Evolutionary conservation across 2,113 vertebrate species (phyloP), one percentile per base, ranked within the genome.

Genomic region (Thymallus thymallus): DNA sequence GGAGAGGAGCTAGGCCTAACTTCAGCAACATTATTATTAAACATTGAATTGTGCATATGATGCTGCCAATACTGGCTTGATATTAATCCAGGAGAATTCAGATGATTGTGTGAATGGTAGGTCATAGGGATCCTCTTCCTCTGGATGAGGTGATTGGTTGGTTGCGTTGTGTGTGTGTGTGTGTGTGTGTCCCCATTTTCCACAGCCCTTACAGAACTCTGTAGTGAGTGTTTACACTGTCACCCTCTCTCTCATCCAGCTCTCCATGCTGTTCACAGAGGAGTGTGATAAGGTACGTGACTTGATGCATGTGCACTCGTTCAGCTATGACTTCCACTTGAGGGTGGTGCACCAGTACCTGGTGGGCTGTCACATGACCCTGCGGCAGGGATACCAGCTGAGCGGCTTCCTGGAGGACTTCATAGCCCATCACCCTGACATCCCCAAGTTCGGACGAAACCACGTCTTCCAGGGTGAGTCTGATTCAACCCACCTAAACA

Each of bases 251-350:
- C 29, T 86, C 67, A 84, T 82, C 9, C 87, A 99, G 98, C 95
- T 99, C 23, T 98, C 97, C 72, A 98, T 99, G 97, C 95, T 99
- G 68, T 99, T 99, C 93, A 99, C 97, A 0, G 97, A 99, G 89
- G 98, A 99, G 86, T 99, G 97, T 0, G 97, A 99, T 90, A 98
- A 96, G 82, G 97, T 99, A 71, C 93, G 96, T 32, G 97, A 97
- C 84, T 93, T 98, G 88, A 99, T 99, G 96, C 98, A 99, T 0
- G 95, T 99, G 24, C 98, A 99, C 87, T 99, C 97, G 0, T 99
- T 99, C 93, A 98, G 98, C 93, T 99, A 99, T 0, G 98, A 99
- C 88, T 99, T 99, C 91, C 98, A 99, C 87, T 89, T 99, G 84
- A 94, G 97, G 18, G 94, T 99, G n/a, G 95, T 96, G 73, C 96